phyloP scores from a whole-genome alignment of 2,888 invertebrate species.

The Melanotus villosus region DNA sequence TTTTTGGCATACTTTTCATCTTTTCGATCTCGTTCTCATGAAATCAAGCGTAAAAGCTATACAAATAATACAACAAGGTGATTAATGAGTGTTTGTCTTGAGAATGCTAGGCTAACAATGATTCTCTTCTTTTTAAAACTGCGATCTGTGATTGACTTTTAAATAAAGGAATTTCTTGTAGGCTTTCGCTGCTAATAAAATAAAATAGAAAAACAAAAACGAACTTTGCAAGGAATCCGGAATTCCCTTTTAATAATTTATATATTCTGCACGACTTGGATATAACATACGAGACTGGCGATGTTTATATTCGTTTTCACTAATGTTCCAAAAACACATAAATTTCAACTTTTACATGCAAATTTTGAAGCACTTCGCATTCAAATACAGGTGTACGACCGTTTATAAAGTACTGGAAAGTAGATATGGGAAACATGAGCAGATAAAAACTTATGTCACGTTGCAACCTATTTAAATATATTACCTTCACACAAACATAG shows the following conservation, averaged over 20 bases:
- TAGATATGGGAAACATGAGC: background rate
- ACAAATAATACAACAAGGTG: background rate
- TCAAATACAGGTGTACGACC: constrained; percentile 10
- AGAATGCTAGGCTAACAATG: too few species aligned
- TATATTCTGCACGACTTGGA: constrained; percentile 18
- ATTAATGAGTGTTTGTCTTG: background rate
- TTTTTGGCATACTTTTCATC: constrained; percentile 9
- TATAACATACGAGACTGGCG: background rate
- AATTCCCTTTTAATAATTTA: too few species aligned
- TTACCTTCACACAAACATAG: constrained; percentile 1
- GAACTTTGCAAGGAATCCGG: too few species aligned
- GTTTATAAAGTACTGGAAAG: constrained; percentile 7
- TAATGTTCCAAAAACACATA: constrained; percentile 13
- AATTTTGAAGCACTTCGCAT: background rate
- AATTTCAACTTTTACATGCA: constrained; percentile 23
- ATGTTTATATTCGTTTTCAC: constrained; percentile 5
- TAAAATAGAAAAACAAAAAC: too few species aligned
- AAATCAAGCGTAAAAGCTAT: constrained; percentile 11
- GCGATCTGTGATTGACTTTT: too few species aligned
- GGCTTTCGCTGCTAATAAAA: too few species aligned
- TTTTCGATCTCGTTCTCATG: constrained; percentile 18
- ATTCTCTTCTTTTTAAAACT: too few species aligned
- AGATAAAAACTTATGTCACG: constrained; percentile 26
- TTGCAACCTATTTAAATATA: constrained; percentile 27
- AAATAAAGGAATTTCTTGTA: too few species aligned